Percentiles rank a stretch among this genome's conserved stretches.
Evolutionary conservation across 2,113 vertebrate genomes (phyloP).

Genomic region (Tursiops truncatus): DNA sequence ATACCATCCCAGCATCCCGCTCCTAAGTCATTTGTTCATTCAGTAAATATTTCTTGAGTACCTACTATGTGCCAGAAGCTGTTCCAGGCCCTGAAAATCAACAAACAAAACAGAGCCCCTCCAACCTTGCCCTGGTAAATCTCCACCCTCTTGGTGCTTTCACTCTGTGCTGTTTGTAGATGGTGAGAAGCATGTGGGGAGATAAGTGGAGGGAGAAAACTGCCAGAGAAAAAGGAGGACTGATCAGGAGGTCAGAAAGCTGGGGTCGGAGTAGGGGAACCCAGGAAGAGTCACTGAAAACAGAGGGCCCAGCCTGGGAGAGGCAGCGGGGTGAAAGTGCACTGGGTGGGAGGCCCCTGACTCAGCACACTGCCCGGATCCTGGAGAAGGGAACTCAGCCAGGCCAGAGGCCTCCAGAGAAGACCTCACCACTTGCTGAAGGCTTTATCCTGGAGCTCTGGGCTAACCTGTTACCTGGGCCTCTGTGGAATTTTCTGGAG

Average conservation of each 20-base stretch:
- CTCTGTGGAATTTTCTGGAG: neutral
- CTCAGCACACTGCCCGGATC: rapidly evolving
- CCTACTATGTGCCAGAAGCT: neutral
- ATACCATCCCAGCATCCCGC: neutral
- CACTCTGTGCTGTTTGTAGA: neutral
- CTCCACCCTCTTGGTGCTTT: neutral
- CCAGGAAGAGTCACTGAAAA: neutral
- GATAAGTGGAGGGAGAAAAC: neutral
- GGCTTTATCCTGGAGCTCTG: constrained; percentile 12
- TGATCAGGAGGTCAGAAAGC: neutral
- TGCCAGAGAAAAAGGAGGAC: neutral
- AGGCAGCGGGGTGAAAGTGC: neutral
- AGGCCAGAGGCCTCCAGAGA: neutral
- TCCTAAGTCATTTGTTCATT: neutral
- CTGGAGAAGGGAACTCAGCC: neutral
- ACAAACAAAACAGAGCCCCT: neutral
- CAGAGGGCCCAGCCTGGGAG: neutral
- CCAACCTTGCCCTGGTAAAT: neutral
- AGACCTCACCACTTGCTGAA: neutral
- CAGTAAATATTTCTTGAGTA: neutral
- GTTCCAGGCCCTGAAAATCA: neutral
- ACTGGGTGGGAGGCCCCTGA: neutral
- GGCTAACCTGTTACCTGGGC: neutral
- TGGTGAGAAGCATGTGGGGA: neutral
- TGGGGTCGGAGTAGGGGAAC: neutral